A percentile compares a stretch with the other conserved stretches of the same genome.
Evolutionary conservation across 2,888 invertebrate genomes (phyloP).

Genomic region (Mallateleia sp.): DNA sequence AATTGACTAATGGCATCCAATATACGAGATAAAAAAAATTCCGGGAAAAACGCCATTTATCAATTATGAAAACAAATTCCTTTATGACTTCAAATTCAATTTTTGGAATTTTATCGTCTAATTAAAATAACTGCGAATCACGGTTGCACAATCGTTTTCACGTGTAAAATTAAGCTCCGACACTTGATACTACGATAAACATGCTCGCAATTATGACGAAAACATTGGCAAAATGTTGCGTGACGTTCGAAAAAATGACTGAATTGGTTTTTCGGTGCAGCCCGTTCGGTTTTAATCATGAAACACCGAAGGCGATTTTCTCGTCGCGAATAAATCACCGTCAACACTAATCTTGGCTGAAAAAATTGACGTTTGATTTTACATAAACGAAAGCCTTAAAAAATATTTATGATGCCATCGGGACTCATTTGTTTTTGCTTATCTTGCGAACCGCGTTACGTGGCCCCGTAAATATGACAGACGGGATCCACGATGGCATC

Average conservation of each 20-base stretch:
- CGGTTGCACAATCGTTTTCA: no score
- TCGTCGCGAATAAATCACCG: neutral
- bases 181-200: no score
- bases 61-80: neutral
- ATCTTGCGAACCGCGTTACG: conserved; percentile 84
- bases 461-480: conserved; percentile 87
- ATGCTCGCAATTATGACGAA: no score
- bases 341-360: neutral
- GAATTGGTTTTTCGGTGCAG: neutral
- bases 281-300: neutral
- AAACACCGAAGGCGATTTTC: neutral
- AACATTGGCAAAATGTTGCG: no score
- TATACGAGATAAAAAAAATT: no score
- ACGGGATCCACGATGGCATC: conserved; percentile 84
- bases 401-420: conserved; percentile 84
- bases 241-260: no score
- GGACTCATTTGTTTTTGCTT: conserved; percentile 88
- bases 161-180: no score
- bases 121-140: no score
- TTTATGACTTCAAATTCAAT: no score
- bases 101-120: no score
- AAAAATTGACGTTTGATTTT: conserved; percentile 36
- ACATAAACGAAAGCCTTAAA: conserved; percentile 58
- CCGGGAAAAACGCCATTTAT: neutral
- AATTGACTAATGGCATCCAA: conserved; percentile 22